Base-by-base conservation (phyloP, 2,113 vertebrate species). In the Brachionichthys hirsutus region DNA sequence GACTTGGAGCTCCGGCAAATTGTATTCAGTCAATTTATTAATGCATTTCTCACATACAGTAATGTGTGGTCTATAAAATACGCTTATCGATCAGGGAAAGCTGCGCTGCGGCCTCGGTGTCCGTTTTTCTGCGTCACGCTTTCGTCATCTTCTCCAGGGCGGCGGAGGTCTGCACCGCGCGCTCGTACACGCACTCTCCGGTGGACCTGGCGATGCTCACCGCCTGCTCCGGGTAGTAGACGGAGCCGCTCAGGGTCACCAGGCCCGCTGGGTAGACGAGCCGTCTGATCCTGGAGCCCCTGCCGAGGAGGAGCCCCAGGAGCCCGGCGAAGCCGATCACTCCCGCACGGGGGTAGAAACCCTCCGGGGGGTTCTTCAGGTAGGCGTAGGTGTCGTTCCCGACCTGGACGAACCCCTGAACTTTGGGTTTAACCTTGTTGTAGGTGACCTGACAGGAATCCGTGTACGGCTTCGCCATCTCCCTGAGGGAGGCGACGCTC, bases 271-370 rank as follows among this genome's bases (percentile, higher is more conserved):
- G 94, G 61, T 97, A 98, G 22, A 94, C 9, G 14, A 96, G 19
- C 79, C 84, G 94, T 87, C 95, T 98, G 62, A 94, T 48, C 87
- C 92, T 91, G 67, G 95, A 96, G 55, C 95, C 92, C 92, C 93
- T 92, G 53, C 92, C 92, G 9, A 99, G 89, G 69, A 98, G 88
- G 42, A 97, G 85, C 24, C 97, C 97, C 51, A 97, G 44, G 67
- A 96, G 49, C 15, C 97, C 97, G 65, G 94, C 91, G 72, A 95
- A 93, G 62, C 92, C 92, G 79, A 99, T 95, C 24, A 98, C 87
- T 74, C 94, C 94, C n/a, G 94, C 94, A 70, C 93, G 93, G 54
- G 97, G 94, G 54, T 95, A 97, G 91, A 99, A 97, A 62, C 93
- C 94, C 72, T 92, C 86, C 20, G 96, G 94, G 1, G 96, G 94